Conservation (phyloP, 2,888 invertebrate species). For the Sericinus montela region DNA sequence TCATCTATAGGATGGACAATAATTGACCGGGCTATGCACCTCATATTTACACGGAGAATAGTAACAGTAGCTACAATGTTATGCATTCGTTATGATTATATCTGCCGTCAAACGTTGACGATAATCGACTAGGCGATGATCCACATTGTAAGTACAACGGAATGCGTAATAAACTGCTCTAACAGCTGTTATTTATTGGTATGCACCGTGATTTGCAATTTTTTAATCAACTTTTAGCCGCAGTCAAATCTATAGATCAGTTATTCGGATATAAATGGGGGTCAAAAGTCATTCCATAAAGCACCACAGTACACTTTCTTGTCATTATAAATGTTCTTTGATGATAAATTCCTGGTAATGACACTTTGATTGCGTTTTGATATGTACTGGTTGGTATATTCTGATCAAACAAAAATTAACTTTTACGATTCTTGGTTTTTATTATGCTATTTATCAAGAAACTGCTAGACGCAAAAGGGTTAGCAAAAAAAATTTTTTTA, state of each 20-base stretch:
- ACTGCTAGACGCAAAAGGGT: too few species aligned
- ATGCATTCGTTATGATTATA: constrained; percentile 36
- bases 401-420: constrained; percentile 52
- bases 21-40: constrained; percentile 35
- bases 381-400: constrained; percentile 49
- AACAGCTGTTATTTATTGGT: neutral
- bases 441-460: constrained; percentile 33
- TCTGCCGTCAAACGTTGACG: constrained; percentile 24
- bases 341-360: constrained; percentile 54
- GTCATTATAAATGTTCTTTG: constrained; percentile 44
- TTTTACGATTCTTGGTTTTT: constrained; percentile 24
- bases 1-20: constrained; percentile 45
- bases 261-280: constrained; percentile 24
- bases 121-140: constrained; percentile 16
- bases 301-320: constrained; percentile 37
- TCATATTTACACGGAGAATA: constrained; percentile 38
- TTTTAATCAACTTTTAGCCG: constrained; percentile 8
- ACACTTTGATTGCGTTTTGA: constrained; percentile 56
- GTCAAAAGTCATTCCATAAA: constrained; percentile 37
- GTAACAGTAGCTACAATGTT: constrained; percentile 28
- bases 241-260: constrained; percentile 8
- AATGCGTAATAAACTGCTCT: constrained; percentile 8
- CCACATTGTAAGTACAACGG: constrained; percentile 9
- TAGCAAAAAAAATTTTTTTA: too few species aligned
- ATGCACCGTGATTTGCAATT: constrained; percentile 16